Percentiles rank a stretch among this genome's conserved stretches.
Conservation (phyloP, 1,140 invertebrate genomes). For the Halyomorpha halys region DNA sequence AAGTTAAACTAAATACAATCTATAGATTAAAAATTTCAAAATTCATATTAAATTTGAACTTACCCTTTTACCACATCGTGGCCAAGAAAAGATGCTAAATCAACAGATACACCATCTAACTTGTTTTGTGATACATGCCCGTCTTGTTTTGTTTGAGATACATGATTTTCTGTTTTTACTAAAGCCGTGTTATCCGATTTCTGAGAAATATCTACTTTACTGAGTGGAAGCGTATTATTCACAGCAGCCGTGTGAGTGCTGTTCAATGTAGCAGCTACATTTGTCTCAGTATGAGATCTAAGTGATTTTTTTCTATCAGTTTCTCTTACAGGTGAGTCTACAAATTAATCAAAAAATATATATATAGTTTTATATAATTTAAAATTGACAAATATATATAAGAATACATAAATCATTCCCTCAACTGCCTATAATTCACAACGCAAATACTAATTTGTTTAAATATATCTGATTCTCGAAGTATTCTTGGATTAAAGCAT, state of each 20-base stretch:
- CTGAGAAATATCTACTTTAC: background rate
- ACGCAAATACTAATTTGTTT: too few relatives aligned
- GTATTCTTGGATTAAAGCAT: too few relatives aligned
- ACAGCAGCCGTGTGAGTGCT: background rate
- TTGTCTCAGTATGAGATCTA: background rate
- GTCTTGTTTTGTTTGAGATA: background rate
- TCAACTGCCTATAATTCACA: too few relatives aligned
- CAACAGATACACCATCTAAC: background rate
- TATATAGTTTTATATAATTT: too few relatives aligned
- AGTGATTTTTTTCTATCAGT: conserved; percentile 14
- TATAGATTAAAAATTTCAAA: too few relatives aligned
- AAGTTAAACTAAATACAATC: too few relatives aligned
- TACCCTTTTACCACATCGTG: conserved; percentile 8
- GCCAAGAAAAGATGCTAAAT: background rate
- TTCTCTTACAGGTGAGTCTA: conserved; percentile 15
- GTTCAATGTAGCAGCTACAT: background rate
- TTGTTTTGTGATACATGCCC: too few relatives aligned
- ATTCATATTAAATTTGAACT: background rate
- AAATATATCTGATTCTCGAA: too few relatives aligned
- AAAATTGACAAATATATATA: too few relatives aligned
- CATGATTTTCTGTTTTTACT: background rate
- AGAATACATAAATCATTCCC: too few relatives aligned
- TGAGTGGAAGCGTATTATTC: background rate
- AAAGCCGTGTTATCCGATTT: background rate
- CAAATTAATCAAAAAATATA: too few relatives aligned